A percentile compares a stretch with the other conserved stretches of the same genome.
Conservation (phyloP, 2,113 vertebrate species). For the Podilymbus podiceps region DNA sequence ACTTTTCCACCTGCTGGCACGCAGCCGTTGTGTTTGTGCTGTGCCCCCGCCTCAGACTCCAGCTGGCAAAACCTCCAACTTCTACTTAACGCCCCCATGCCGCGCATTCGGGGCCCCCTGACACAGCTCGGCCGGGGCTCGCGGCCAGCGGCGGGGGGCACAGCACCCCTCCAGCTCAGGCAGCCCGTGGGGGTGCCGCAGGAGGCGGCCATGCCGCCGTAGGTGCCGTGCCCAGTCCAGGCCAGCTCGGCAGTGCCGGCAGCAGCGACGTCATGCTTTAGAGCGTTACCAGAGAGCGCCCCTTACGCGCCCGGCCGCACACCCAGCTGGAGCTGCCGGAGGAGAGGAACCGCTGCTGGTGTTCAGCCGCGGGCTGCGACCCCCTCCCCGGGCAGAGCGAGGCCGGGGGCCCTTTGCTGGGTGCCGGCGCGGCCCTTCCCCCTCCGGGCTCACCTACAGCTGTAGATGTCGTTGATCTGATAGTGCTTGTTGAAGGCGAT, state of each 20-base stretch:
- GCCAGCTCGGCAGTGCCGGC: not conserved
- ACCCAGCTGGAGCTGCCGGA: not conserved
- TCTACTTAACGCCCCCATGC: no score
- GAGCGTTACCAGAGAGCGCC: no score
- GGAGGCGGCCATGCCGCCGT: not conserved
- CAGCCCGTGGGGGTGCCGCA: not conserved
- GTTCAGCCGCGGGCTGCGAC: not conserved
- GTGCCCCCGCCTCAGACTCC: not conserved
- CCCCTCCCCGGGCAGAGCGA: not conserved
- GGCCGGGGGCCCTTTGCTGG: not conserved
- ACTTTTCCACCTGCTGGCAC: not conserved
- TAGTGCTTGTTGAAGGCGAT: conserved; percentile 98
- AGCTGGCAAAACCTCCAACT: no score
- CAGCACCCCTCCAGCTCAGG: not conserved
- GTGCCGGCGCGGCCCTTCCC: not conserved
- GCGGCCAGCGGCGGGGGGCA: not conserved
- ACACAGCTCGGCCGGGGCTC: accelerated
- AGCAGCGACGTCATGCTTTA: no score
- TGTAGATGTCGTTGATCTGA: conserved; percentile 98
- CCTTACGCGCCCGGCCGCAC: no score
- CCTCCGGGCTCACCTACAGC: conserved; percentile 86
- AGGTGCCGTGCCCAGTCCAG: not conserved
- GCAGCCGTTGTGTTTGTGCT: accelerated
- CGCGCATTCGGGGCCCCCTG: no score
- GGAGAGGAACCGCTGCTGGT: not conserved